Evolutionary conservation across 2,888 invertebrate species (phyloP), one percentile per base, ranked within the genome.

Genomic region (Coelopa pilipes): DNA sequence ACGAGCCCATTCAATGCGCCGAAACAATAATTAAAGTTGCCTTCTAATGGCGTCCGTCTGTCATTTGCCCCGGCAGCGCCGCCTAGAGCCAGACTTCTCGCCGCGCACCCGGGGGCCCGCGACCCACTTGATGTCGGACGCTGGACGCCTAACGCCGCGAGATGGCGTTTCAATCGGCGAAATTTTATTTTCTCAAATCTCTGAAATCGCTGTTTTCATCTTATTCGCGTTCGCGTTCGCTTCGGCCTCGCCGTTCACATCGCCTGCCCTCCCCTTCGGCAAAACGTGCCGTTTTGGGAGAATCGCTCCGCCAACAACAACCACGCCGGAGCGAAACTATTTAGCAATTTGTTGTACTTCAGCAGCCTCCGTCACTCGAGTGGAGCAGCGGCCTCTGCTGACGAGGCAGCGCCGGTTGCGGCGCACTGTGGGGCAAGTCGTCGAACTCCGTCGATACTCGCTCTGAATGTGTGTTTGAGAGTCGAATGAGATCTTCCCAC

Each of bases 1-100:
- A 82, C 76, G 82, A 79, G 79, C 76, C 78, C 80, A 82, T 85
- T 81, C 81, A 78, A 78, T 78, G 81, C 79, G 77, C 79, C 79
- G 78, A 78, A 78, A 79, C 79, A 80, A 80, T 80, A 79, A 79
- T 80, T 81, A 76, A 77, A 80, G 80, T 80, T 79, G 79, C 80
- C 79, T 78, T 80, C 80, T 76, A 76, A 79, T 80, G 19, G 46
- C 24, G 53, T 57, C 57, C n/a, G n/a, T 34, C 34, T 34, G 34
- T 34, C 60, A 21, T 12, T 53, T 21, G 15, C 60, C 34, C 11
- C 69, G 12, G 3, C n/a, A 0, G 24, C 70, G 21, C 45, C 46
- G 47, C n/a, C 10, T 3, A 12, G 5, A 15, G 13, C 49, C 47
- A 46, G 11, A n/a, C 21, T 59, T 49, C 24, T n/a, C 7, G 70